Percentiles rank a stretch among this genome's conserved stretches.
Conservation (phyloP, 1,140 invertebrate species). For the Antheraea mylitta region DNA sequence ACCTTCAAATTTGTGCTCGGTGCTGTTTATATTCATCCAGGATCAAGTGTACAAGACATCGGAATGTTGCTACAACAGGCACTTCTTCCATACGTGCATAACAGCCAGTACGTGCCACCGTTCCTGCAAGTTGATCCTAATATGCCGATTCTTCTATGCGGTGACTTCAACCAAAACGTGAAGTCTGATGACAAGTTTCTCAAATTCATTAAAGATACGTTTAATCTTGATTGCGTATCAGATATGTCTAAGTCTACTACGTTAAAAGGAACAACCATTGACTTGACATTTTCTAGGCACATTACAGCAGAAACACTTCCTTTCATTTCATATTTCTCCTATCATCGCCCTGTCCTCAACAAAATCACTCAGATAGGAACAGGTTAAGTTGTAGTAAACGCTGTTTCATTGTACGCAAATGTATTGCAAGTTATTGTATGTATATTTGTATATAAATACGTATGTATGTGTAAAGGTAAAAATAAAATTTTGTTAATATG, state of each 20-base stretch:
- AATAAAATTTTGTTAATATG: too few species aligned
- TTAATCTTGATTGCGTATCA: slow-evolving; percentile 27
- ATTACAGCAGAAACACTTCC: slow-evolving; percentile 26
- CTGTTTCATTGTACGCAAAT: too few species aligned
- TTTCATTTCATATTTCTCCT: slow-evolving; percentile 26
- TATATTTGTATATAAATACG: too few species aligned
- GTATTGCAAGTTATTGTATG: too few species aligned
- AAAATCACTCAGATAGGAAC: slow-evolving; percentile 23
- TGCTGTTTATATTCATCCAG: slow-evolving; percentile 39
- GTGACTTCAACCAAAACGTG: slow-evolving; percentile 29
- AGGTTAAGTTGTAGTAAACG: too few species aligned
- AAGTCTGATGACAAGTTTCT: slow-evolving; percentile 25
- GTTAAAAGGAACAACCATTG: slow-evolving; percentile 24
- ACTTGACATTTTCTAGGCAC: slow-evolving; percentile 32
- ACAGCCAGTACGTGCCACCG: slow-evolving; percentile 33
- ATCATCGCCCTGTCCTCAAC: slow-evolving; percentile 29
- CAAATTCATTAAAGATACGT: slow-evolving; percentile 29
- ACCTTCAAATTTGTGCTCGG: slow-evolving; percentile 34
- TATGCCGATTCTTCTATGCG: slow-evolving; percentile 33
- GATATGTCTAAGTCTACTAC: slow-evolving; percentile 29
- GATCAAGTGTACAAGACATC: slow-evolving; percentile 28
- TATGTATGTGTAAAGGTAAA: too few species aligned
- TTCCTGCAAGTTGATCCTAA: slow-evolving; percentile 28
- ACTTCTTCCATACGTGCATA: slow-evolving; percentile 33
- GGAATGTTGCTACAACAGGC: slow-evolving; percentile 28